Evolutionary conservation across 1,140 invertebrate species (phyloP), one percentile per base, ranked within the genome.

Genomic region (Euwallacea similis): DNA sequence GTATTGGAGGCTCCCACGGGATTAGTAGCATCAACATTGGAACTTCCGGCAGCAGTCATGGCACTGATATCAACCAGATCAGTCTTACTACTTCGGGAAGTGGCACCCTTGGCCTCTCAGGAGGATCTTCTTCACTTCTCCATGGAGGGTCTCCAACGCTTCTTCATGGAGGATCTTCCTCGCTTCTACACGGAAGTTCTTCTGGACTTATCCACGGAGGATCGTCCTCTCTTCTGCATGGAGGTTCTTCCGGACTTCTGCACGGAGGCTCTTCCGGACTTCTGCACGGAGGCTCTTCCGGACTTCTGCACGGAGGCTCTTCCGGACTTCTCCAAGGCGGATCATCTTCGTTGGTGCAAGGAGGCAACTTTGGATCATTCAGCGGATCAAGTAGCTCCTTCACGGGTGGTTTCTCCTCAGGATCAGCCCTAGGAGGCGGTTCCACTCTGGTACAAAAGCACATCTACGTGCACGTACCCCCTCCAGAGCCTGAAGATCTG

Each of bases 401-500:
- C n/a, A 50, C 69, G 66, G 71, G 72, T 69, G n/a, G 54, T 76
- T 15, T 77, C 74, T 66, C 77, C 72, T 58, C 76, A 69, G 74
- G 71, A 50, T 63, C 59, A 63, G 62, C 69, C 11, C 60, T 69
- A 7, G 69, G 71, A 16, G 74, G 76, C 9, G 76, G 77, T 10
- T 72, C 70, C 13, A 71, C 71, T n/a, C 42, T 75, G n/a, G 83
- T 87, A 67, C 90, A 91, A 79, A 92, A 92, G 77, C 90, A 92
- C 85, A 91, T 92, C 80, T 92, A 92, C 84, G 90, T 92, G 11
- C 91, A 79, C 67, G 78, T 76, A n/a, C 75, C 79, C 47, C 91
- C 91, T 78, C 90, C 90, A 85, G 91, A 93, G 83, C 87, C 88
- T 16, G 87, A 88, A 81, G 87, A 88, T 79, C 85, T 87, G 72